Percentiles rank a stretch among this genome's conserved stretches.
Evolutionary conservation across 2,888 invertebrate species (phyloP).

Genomic region (Meghimatium bilineatum): DNA sequence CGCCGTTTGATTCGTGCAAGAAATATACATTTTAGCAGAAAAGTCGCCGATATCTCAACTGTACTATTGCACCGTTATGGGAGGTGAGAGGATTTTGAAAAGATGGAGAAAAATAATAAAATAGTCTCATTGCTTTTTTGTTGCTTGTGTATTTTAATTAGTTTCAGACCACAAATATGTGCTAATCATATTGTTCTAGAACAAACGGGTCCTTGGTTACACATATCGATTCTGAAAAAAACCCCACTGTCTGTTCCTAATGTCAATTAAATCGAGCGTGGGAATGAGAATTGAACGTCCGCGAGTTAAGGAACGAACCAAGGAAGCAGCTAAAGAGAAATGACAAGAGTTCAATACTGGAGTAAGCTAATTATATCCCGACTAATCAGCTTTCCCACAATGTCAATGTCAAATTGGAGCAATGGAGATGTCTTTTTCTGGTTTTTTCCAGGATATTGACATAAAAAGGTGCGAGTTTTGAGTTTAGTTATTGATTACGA

Average conservation of each 20-base stretch:
- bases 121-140: background rate
- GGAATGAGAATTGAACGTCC: background rate
- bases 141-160: constrained; percentile 9
- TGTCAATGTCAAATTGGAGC: background rate
- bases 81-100: background rate
- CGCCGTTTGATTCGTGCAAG: no score
- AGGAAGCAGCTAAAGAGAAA: background rate
- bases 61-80: no score
- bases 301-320: background rate
- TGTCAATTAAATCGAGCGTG: background rate
- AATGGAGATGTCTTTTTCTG: background rate
- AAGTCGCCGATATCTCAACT: no score
- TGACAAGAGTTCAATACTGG: constrained; percentile 6
- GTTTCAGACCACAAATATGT: background rate
- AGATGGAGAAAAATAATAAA: constrained; percentile 1
- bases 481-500: background rate
- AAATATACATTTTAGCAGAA: no score
- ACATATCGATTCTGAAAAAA: background rate
- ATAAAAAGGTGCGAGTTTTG: background rate
- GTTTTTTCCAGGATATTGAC: background rate
- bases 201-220: background rate
- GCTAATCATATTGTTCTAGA: constrained; percentile 1
- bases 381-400: constrained; percentile 4
- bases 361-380: constrained; percentile 8
- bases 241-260: background rate